A percentile compares a stretch with the other conserved stretches of the same genome.
phyloP scores from a whole-genome alignment of 2,113 vertebrate genomes.

The Stegostoma tigrinum region DNA sequence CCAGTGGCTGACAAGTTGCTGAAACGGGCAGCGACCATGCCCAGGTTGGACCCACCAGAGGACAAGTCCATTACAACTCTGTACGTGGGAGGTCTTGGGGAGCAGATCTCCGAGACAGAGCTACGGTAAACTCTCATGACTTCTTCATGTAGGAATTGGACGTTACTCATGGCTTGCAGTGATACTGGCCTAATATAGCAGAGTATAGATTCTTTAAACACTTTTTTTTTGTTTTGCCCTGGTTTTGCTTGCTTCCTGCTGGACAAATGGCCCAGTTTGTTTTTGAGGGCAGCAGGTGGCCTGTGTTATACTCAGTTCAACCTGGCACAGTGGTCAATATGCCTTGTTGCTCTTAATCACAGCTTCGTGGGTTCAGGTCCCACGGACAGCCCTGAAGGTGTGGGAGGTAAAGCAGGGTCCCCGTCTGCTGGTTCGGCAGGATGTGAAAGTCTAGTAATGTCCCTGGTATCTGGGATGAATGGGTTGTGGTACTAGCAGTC shows the following conservation, averaged over 20 bases:
- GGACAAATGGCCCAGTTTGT: background rate
- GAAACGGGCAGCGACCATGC: constrained; percentile 91
- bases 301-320: background rate
- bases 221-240: background rate
- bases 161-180: background rate
- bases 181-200: background rate
- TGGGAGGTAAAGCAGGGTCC: no score
- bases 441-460: no score
- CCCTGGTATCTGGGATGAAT: no score
- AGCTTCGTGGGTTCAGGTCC: background rate
- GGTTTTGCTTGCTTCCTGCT: background rate
- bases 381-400: background rate
- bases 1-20: constrained; percentile 94
- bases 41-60: constrained; percentile 85
- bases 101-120: constrained; percentile 86
- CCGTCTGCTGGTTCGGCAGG: no score
- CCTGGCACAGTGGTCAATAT: background rate
- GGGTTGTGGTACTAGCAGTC: no score
- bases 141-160: background rate
- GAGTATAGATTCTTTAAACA: background rate
- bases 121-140: constrained; percentile 64
- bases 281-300: background rate
- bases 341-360: background rate
- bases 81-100: constrained; percentile 89
- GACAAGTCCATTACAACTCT: constrained; percentile 91